A percentile compares a stretch with the other conserved stretches of the same genome.
These are phyloP conservation scores for Drosophila murphyi DNA, from an alignment of 1,140 invertebrate genomes.

Conservation along the genomic window DNA sequence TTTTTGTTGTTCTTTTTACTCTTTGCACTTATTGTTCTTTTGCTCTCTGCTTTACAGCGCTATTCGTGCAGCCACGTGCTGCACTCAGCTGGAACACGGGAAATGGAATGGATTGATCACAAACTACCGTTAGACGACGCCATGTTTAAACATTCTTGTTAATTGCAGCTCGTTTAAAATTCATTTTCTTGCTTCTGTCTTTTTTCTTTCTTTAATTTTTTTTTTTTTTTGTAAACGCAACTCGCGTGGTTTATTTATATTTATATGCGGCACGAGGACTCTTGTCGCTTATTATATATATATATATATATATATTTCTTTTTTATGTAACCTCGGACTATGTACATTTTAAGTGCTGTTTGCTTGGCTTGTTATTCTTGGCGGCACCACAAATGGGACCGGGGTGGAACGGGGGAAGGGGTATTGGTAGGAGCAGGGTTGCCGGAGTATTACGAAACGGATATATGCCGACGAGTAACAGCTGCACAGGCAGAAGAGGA, in stretches of 20 bases:
- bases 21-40: constrained; percentile 40
- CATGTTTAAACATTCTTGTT: constrained; percentile 32
- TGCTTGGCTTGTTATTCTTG: constrained; percentile 44
- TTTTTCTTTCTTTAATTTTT: not conserved
- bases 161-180: constrained; percentile 42
- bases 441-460: constrained; percentile 76
- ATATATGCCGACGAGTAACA: constrained; percentile 57
- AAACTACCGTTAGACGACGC: constrained; percentile 61
- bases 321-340: constrained; percentile 73
- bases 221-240: constrained; percentile 1
- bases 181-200: constrained; percentile 3
- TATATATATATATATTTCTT: constrained; percentile 11
- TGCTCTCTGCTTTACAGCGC: constrained; percentile 38
- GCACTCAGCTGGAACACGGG: constrained; percentile 40
- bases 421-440: constrained; percentile 2
- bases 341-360: constrained; percentile 37
- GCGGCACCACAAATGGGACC: not conserved
- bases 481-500: constrained; percentile 3
- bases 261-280: not conserved
- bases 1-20: constrained; percentile 22
- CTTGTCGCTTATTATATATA: constrained; percentile 25
- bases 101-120: constrained; percentile 32
- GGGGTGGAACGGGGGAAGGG: not conserved
- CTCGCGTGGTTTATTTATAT: constrained; percentile 6
- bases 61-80: constrained; percentile 66